phyloP scores from a whole-genome alignment of 2,888 invertebrate genomes.

The Allygus modestus region DNA sequence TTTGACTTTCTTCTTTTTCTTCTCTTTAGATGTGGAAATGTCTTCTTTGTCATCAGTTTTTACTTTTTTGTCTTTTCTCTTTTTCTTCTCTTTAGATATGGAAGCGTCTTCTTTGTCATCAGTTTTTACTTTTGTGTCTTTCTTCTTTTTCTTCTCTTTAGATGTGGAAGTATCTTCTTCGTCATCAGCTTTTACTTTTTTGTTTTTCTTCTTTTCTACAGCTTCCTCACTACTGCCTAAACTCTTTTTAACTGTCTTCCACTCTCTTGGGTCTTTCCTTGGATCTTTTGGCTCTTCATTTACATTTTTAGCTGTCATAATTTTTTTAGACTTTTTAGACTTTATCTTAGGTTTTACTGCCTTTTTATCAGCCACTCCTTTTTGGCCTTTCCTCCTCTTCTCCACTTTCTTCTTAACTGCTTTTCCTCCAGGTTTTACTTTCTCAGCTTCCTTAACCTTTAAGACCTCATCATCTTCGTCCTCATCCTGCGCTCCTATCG shows the following conservation, averaged over 20 bases:
- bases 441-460: neutral
- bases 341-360: constrained; percentile 27
- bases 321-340: constrained; percentile 20
- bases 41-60: neutral
- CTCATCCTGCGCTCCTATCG: constrained; percentile 2
- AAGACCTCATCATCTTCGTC: neutral
- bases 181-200: neutral
- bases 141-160: constrained; percentile 11
- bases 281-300: constrained; percentile 22
- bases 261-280: neutral
- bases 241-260: neutral
- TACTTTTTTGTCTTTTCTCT: neutral
- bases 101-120: neutral
- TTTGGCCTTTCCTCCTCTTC: constrained; percentile 17
- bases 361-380: neutral
- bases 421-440: neutral
- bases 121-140: neutral
- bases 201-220: constrained; percentile 1
- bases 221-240: neutral
- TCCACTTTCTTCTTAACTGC: neutral
- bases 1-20: constrained; percentile 7
- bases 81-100: neutral
- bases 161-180: neutral
- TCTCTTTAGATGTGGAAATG: neutral
- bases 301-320: constrained; percentile 25